phyloP scores from a whole-genome alignment of 2,797 vertebrate genomes.

The Paratrypauchen microcephalus region DNA sequence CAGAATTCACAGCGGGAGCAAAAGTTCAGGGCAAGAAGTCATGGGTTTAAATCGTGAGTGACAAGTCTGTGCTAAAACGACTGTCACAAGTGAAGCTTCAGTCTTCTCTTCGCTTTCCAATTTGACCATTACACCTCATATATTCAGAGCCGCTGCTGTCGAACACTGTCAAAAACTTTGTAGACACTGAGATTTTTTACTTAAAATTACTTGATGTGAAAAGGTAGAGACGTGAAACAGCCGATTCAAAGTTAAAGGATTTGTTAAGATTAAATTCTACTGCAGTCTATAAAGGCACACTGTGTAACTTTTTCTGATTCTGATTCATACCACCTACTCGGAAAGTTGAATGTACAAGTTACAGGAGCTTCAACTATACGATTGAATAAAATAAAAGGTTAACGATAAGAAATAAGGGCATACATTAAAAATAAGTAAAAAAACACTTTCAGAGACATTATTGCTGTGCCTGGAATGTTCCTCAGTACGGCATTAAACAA shows the following conservation, averaged over 20 bases:
- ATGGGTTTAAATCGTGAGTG: constrained; percentile 54
- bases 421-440: no score
- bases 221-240: background rate
- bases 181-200: constrained; percentile 34
- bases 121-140: constrained; percentile 48
- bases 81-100: constrained; percentile 46
- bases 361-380: no score
- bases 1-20: constrained; percentile 25
- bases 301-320: no score
- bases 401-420: no score
- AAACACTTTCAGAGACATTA: no score
- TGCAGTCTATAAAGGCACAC: no score
- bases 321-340: no score
- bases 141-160: constrained; percentile 36
- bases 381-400: no score
- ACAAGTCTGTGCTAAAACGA: constrained; percentile 48
- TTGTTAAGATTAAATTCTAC: no score
- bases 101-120: constrained; percentile 55
- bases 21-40: constrained; percentile 29
- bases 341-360: no score
- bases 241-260: background rate
- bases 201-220: background rate
- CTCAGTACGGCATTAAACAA: no score
- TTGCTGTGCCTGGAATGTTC: no score
- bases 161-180: constrained; percentile 29